Evolutionary conservation across 2,113 vertebrate species (phyloP), one percentile per base, ranked within the genome.

Genomic region (Mustela nigripes): DNA sequence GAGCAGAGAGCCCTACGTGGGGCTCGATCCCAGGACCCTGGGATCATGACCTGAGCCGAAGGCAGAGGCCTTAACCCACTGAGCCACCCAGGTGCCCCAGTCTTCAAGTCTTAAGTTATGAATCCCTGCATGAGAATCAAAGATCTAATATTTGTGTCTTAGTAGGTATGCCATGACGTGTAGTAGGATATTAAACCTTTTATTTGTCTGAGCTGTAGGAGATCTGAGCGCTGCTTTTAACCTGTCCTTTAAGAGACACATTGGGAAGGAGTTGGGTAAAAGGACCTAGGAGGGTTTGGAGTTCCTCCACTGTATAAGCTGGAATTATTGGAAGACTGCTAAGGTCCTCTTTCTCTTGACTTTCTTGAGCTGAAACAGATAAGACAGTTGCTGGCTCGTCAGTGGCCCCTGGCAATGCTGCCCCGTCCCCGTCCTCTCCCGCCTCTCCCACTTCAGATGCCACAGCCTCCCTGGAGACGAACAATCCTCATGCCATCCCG

Each of bases 401-500:
- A 92, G 96, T 98, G 94, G 97, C 56, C 97, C 97, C 98, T 91
- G 98, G 98, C 97, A 98, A 56, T 87, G 86, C 97, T 96, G 97
- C 95, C 89, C 98, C 99, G 65, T 99, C 90, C 96, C 99, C 97
- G 91, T 98, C 99, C 45, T 99, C 99, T 14, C 99, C 99, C 50
- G 99, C 99, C 36, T 99, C 99, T 78, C 99, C 99, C 60, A 98
- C 97, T 69, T n/a, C 92, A 50, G 99, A 99, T 96, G 98, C 97
- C 22, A 76, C 99, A 93, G 98, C 98, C 56, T 98, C 99, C 95
- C 98, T 99, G 98, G 99, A 99, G 98, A 98, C 96, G 93, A 99
- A 95, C 98, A 99, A 99, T 93, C 99, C 99, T 67, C 99, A 99
- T 1, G 99, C 98, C 56, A 99, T 99, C 87, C 99, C 99, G 0